Conservation (phyloP, 2,113 vertebrate species). For the Panthera leo region DNA sequence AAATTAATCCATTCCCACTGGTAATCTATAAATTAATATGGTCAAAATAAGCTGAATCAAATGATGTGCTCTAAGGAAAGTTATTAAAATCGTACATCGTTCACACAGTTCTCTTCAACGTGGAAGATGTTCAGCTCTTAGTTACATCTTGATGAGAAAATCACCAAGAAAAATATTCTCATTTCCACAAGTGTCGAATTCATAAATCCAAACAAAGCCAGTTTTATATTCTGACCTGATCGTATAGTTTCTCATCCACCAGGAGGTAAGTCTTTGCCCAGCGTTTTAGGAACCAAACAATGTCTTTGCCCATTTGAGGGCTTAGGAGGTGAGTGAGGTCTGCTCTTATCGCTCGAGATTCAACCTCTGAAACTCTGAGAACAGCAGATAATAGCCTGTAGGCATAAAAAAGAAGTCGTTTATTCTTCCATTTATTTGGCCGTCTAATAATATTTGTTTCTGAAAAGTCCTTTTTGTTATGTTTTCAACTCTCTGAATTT, state of each 20-base stretch:
- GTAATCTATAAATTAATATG: neutral
- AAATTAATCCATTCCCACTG: neutral
- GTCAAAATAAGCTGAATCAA: slow-evolving; percentile 25
- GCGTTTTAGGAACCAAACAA: slow-evolving; percentile 97
- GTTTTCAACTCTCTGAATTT: slow-evolving; percentile 23
- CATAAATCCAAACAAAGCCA: neutral
- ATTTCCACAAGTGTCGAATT: neutral
- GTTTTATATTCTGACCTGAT: slow-evolving; percentile 89
- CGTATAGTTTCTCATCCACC: slow-evolving; percentile 97
- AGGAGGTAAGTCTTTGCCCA: slow-evolving; percentile 98
- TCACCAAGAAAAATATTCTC: neutral
- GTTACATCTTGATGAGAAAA: neutral
- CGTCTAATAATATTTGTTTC: neutral
- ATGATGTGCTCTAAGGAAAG: neutral
- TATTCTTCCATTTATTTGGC: neutral
- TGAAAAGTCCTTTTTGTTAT: neutral
- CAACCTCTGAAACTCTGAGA: slow-evolving; percentile 97
- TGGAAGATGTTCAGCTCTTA: neutral
- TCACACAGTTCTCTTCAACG: neutral
- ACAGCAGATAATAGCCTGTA: slow-evolving; percentile 95
- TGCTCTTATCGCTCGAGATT: slow-evolving; percentile 96
- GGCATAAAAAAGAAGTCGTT: slow-evolving; percentile 73
- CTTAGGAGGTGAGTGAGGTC: slow-evolving; percentile 95
- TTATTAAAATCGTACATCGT: neutral
- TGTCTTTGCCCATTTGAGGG: slow-evolving; percentile 99